Base-by-base conservation (phyloP, 1,140 invertebrate species). In the Ceratosolen solmsi region DNA sequence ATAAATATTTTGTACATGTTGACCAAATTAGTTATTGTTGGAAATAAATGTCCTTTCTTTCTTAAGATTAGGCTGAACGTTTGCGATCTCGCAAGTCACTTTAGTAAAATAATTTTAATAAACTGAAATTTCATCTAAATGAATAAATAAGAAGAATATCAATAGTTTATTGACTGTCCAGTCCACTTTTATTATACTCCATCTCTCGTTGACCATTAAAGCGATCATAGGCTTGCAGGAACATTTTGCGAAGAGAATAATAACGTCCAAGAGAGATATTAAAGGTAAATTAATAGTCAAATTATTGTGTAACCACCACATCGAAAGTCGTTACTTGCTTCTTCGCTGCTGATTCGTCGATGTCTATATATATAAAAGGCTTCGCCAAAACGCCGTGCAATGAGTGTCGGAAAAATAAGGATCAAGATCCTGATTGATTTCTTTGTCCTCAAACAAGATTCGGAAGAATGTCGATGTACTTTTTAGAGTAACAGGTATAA, bases 121-220 rank as follows among this genome's bases (percentile, higher is more conserved):
- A n/a, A n/a, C n/a, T n/a, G n/a, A n/a, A n/a, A n/a, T n/a, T n/a
- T n/a, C n/a, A n/a, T n/a, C n/a, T n/a, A n/a, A n/a, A n/a, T n/a
- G n/a, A n/a, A n/a, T n/a, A n/a, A 79, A 79, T 58, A 49, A 25
- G 2, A 30, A n/a, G 36, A 54, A 2, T 25, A 73, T 49, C 25
- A 33, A 79, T 68, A 58, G 49, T 56, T 15, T 27, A 38, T 76
- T 65, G 38, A 60, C 25, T 72, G 81, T 72, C 51, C 77, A 77
- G 75, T 79, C 80, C n/a, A n/a, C n/a, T n/a, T n/a, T 75, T 78
- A 56, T 27, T 49, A 72, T 73, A 75, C 65, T 63, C 65, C 80
- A 46, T 46, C 68, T 54, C 9, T 54, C 54, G 51, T 46, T 76
- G 38, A 56, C 20, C 77, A 60, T 41, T 65, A 84, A 17, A 41